phyloP scores from a whole-genome alignment of 2,113 vertebrate species.

The Dicaeum eximium region DNA sequence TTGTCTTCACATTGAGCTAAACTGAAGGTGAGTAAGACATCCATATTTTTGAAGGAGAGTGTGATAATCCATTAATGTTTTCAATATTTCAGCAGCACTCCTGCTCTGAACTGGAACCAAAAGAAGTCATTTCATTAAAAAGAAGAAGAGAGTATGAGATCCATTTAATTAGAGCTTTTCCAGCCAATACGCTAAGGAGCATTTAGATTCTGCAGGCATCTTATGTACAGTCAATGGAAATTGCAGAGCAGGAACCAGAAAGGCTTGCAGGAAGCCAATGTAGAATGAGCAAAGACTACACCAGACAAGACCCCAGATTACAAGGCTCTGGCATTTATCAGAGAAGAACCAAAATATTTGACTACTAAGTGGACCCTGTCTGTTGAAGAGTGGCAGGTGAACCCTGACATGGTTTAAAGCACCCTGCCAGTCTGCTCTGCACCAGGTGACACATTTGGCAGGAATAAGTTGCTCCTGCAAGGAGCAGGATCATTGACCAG shows the following conservation, averaged over 20 bases:
- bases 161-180: slow-evolving; percentile 33
- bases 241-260: background rate
- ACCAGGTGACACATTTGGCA: rapidly evolving
- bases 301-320: background rate
- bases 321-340: background rate
- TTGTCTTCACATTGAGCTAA: background rate
- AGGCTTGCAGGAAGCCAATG: background rate
- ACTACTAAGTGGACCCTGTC: background rate
- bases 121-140: slow-evolving; percentile 31
- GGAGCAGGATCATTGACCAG: background rate
- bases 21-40: background rate
- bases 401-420: background rate
- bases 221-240: slow-evolving; percentile 6
- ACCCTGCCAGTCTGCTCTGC: background rate
- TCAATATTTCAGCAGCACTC: slow-evolving; percentile 34
- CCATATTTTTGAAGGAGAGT: background rate
- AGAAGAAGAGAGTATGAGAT: background rate
- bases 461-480: background rate
- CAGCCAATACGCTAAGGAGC: background rate
- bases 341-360: background rate
- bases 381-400: background rate
- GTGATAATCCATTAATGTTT: background rate
- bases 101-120: slow-evolving; percentile 20
- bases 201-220: background rate
- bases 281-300: background rate